phyloP scores from a whole-genome alignment of 2,797 vertebrate genomes.

The Poeciliopsis paucimaculata region DNA sequence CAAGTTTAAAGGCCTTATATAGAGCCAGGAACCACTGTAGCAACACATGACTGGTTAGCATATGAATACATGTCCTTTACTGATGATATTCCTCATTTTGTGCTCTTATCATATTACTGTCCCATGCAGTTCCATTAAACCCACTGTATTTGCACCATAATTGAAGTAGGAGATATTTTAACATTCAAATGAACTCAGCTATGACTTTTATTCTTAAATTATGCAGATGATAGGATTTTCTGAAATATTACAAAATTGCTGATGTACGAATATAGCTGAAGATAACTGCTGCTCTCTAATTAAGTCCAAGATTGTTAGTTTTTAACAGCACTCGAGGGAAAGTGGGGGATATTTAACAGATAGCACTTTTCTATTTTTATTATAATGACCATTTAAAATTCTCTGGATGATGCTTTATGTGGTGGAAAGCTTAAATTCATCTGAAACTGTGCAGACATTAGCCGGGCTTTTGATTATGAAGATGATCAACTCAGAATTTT shows the following conservation, averaged over 20 bases:
- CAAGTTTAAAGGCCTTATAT: neutral
- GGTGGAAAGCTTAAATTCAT: neutral
- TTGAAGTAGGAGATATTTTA: slow-evolving; percentile 1
- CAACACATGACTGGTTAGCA: neutral
- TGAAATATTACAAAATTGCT: neutral
- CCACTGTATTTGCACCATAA: neutral
- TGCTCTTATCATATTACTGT: neutral
- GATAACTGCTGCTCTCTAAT: slow-evolving; percentile 9
- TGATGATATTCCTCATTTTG: neutral
- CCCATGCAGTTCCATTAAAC: neutral
- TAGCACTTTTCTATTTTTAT: slow-evolving; percentile 5
- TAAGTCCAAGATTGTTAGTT: slow-evolving; percentile 4
- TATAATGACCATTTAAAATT: neutral
- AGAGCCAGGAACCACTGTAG: neutral
- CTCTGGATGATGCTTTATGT: slow-evolving; percentile 7
- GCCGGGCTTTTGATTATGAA: neutral
- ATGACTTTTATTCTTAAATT: neutral
- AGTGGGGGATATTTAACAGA: neutral
- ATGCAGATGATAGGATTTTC: neutral
- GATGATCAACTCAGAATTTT: neutral
- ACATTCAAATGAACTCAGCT: neutral
- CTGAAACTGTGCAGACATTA: neutral
- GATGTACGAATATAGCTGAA: neutral
- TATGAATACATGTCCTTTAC: neutral
- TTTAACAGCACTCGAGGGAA: neutral